phyloP scores from a whole-genome alignment of 2,113 vertebrate genomes.

The Brachyhypopomus gauderio region DNA sequence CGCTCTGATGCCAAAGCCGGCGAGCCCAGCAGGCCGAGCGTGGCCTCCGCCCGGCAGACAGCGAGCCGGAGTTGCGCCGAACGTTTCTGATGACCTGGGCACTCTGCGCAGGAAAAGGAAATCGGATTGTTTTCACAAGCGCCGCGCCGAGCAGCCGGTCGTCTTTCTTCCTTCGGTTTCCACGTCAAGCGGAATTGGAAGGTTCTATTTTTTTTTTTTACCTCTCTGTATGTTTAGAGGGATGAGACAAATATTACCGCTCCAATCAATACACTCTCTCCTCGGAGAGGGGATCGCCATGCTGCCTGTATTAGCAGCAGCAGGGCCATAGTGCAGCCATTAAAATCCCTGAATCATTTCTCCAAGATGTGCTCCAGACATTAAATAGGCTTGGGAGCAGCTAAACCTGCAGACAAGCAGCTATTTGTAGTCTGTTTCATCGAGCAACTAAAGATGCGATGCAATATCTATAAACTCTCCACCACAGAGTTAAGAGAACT shows the following conservation, averaged over 20 bases:
- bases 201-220: background rate
- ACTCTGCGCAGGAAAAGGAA: constrained; percentile 44
- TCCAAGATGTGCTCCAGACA: constrained; percentile 47
- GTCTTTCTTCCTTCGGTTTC: constrained; percentile 1
- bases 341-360: constrained; percentile 47
- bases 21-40: constrained; percentile 41
- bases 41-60: constrained; percentile 45
- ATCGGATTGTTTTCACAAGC: constrained; percentile 18
- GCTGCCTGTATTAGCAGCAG: constrained; percentile 37
- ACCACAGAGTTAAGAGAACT: constrained; percentile 46
- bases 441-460: constrained; percentile 48
- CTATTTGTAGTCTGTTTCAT: constrained; percentile 49
- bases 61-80: constrained; percentile 45
- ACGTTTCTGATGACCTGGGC: constrained; percentile 51
- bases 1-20: constrained; percentile 69
- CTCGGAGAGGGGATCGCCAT: constrained; percentile 37
- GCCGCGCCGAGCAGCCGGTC: constrained; percentile 7
- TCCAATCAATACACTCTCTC: constrained; percentile 41
- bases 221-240: background rate
- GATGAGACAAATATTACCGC: constrained; percentile 36
- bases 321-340: constrained; percentile 42
- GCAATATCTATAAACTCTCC: constrained; percentile 53
- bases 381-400: constrained; percentile 44
- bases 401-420: constrained; percentile 31
- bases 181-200: constrained; percentile 35